Evolutionary conservation across 2,113 vertebrate genomes (phyloP).

Genomic region (Hydrolagus affinis): DNA sequence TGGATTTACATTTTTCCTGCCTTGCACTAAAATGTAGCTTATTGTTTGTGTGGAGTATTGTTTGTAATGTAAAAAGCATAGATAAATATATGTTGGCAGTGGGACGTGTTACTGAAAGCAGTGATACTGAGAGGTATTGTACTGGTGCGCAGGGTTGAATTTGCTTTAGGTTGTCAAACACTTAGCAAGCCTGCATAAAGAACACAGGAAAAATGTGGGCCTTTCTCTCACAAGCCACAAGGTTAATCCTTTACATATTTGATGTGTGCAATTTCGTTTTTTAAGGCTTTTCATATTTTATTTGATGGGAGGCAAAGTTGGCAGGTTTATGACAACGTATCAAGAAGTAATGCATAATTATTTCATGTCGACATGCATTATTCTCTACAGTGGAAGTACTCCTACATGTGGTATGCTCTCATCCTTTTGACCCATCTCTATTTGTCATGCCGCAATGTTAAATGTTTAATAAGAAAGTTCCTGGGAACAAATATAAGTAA

Average conservation of each 20-base stretch:
- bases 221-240: background rate
- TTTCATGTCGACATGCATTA: constrained; percentile 17
- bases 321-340: constrained; percentile 5
- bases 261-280: background rate
- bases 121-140: too few species aligned
- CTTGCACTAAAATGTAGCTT: too few species aligned
- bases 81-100: too few species aligned
- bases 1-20: too few species aligned
- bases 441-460: background rate
- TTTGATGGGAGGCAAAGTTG: constrained; percentile 24
- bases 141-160: too few species aligned
- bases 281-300: constrained; percentile 6
- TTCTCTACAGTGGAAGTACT: constrained; percentile 9
- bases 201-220: background rate
- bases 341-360: constrained; percentile 20
- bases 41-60: too few species aligned
- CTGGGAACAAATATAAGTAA: background rate
- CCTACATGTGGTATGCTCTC: background rate
- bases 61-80: too few species aligned
- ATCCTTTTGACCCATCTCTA: background rate
- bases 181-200: background rate
- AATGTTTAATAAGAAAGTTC: constrained; percentile 4
- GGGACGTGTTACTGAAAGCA: too few species aligned
- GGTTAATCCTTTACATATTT: constrained; percentile 20
- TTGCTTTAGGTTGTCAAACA: background rate